phyloP scores from a whole-genome alignment of 2,797 vertebrate species.

The Gorsachius magnificus region DNA sequence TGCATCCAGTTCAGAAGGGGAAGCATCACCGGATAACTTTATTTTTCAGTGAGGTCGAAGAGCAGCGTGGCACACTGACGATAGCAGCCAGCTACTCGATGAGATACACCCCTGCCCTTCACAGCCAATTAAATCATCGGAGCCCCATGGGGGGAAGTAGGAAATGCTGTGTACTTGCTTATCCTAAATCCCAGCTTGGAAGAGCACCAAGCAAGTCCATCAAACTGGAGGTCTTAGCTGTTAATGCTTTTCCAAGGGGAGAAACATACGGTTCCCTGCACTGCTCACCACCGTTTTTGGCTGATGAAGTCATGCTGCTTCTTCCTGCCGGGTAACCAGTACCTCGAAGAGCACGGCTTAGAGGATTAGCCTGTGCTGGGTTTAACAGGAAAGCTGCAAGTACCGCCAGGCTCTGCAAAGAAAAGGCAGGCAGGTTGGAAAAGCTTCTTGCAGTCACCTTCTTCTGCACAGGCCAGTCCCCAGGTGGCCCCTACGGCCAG shows the following conservation, averaged over 20 bases:
- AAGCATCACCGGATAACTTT: background rate
- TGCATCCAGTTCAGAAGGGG: background rate
- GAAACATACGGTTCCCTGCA: background rate
- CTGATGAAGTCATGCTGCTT: background rate
- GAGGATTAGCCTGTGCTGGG: background rate
- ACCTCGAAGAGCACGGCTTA: background rate
- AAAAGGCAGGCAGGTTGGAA: background rate
- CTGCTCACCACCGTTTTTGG: background rate
- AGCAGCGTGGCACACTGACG: background rate
- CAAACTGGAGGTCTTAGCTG: background rate
- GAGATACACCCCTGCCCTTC: slow-evolving; percentile 26
- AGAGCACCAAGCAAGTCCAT: background rate
- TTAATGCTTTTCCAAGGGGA: background rate
- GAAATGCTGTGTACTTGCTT: slow-evolving; percentile 7
- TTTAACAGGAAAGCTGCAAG: background rate
- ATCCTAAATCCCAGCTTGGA: slow-evolving; percentile 51
- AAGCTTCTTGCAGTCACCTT: background rate
- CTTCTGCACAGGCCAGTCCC: background rate
- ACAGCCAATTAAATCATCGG: slow-evolving; percentile 25
- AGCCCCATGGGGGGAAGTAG: slow-evolving; percentile 9
- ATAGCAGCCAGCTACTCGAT: background rate
- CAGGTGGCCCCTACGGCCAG: background rate
- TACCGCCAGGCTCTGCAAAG: background rate
- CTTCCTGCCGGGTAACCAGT: background rate
- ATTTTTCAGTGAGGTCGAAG: background rate